Percentiles rank a stretch among this genome's conserved stretches.
Evolutionary conservation across 2,113 vertebrate species (phyloP).

Genomic region (Cephalopholis sonnerati): DNA sequence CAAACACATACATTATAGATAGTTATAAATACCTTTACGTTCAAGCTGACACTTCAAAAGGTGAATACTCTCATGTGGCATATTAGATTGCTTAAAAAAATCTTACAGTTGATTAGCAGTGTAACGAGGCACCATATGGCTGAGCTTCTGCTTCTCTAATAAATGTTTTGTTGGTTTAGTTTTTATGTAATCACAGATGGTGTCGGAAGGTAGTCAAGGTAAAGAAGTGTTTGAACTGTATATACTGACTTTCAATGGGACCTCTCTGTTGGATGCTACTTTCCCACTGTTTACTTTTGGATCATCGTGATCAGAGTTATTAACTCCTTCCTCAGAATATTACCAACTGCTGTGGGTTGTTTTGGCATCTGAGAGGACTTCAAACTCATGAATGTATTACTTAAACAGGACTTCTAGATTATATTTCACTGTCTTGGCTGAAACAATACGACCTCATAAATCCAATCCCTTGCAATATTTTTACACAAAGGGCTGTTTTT

Average conservation of each 20-base stretch:
- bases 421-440: not conserved
- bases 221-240: not conserved
- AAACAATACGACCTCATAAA: not conserved
- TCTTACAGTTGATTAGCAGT: conserved; percentile 15
- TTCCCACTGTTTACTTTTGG: not conserved
- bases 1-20: not conserved
- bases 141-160: conserved; percentile 22
- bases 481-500: not conserved
- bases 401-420: not conserved
- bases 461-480: not conserved
- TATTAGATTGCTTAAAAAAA: conserved; percentile 9
- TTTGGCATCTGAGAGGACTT: not conserved
- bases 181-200: conserved; percentile 2
- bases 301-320: not conserved
- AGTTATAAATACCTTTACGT: not conserved
- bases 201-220: not conserved
- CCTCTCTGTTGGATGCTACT: not conserved
- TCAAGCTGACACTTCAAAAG: not conserved
- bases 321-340: not conserved
- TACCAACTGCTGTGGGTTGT: not conserved
- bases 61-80: not conserved
- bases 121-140: conserved; percentile 16
- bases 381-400: not conserved
- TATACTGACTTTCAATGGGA: not conserved
- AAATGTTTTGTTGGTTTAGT: not conserved